Base-by-base conservation (phyloP, 92 coral and sea anemone genomes). In the Palythoa grandis region DNA sequence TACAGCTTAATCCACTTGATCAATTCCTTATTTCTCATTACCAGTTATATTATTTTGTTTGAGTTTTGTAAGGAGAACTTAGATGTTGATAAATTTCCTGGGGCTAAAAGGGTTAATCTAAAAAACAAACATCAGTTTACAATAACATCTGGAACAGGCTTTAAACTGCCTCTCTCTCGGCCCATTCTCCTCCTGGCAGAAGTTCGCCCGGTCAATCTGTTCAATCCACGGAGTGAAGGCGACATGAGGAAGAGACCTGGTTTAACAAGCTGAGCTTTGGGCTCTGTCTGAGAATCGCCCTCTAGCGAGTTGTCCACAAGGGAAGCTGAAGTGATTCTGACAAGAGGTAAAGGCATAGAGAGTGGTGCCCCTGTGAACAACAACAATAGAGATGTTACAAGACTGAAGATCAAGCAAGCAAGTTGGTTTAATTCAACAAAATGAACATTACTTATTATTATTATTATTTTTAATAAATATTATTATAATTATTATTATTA, bases 261-360 rank as follows among this genome's bases (percentile, higher is more conserved):
- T 76, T 87, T 79, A 52, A 67, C 72, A 37, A 79, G 52, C 29
- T 78, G 60, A 15, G 89, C 87, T n/a, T 83, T 71, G 37, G 83
- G 89, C 80, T 88, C 92, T 37, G 91, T 91, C 48, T 89, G 53
- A 48, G 96, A 96, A 52, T 88, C 90, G 72, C 86, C 91, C 71
- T 92, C 89, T 11, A 93, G 83, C 47, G 82, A 23, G 15, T 87
- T 88, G 48, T 82, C 93, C 20, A 83, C 86, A 67, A 88, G 87
- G 22, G 95, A 93, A 23, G 98, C 94, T 75, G 95, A 92, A 43
- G 94, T 96, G 76, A 94, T 96, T 84, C 96, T 86, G 93, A 91
- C 98, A 96, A 96, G 96, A 93, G 98, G 95, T 75, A 96, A 86
- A 16, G 98, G 98, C 86, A 90, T 89, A 24, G 95, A 85, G 11